Conservation (phyloP, 2,113 vertebrate genomes). For the Seriola aureovittata region DNA sequence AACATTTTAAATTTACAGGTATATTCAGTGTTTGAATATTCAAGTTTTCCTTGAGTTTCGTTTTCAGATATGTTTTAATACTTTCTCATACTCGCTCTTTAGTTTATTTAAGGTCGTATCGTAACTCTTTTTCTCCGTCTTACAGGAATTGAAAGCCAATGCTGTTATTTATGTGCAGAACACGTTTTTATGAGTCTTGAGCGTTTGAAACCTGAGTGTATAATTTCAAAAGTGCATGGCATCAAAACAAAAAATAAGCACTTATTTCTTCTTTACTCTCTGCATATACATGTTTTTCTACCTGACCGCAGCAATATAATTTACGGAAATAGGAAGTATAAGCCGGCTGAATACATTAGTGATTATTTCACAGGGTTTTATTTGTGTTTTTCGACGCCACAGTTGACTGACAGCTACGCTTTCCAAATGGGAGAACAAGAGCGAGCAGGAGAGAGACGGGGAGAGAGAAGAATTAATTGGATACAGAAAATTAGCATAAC, state of each 20-base stretch:
- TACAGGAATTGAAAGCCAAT: constrained; percentile 20
- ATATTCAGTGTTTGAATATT: neutral
- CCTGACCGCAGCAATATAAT: constrained; percentile 59
- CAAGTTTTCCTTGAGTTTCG: constrained; percentile 17
- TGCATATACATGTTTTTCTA: constrained; percentile 54
- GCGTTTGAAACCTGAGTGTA: constrained; percentile 52
- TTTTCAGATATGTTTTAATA: constrained; percentile 9
- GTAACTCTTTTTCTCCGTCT: constrained; percentile 18
- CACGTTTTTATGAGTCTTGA: constrained; percentile 30
- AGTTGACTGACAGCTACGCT: constrained; percentile 84
- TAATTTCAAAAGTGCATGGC: constrained; percentile 50
- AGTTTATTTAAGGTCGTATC: constrained; percentile 24
- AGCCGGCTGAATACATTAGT: constrained; percentile 71
- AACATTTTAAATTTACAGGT: constrained; percentile 3
- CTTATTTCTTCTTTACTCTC: constrained; percentile 48
- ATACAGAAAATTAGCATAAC: constrained; percentile 88
- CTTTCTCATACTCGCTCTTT: constrained; percentile 4
- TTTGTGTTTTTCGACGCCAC: constrained; percentile 72
- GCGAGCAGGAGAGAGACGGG: constrained; percentile 63
- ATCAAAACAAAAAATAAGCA: constrained; percentile 57
- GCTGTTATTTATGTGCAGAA: constrained; percentile 42
- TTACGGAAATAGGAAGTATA: constrained; percentile 60
- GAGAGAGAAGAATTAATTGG: constrained; percentile 85
- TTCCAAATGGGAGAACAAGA: constrained; percentile 83
- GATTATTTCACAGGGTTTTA: constrained; percentile 77